These are phyloP conservation scores for Chymomyza fuscimana DNA, from an alignment of 2,888 invertebrate genomes.

Conservation along the genomic window DNA sequence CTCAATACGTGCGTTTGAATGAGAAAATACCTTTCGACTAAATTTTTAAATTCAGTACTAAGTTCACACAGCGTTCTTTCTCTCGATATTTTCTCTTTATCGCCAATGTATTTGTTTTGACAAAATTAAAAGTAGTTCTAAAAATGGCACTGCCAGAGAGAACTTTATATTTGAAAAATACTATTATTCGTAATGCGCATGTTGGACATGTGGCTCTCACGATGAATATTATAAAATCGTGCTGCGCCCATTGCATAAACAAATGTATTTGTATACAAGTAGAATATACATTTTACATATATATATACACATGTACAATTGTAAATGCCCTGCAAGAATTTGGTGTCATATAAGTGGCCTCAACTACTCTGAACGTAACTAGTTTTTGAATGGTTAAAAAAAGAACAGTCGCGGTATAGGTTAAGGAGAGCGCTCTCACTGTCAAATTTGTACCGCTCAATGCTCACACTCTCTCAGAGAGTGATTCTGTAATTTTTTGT, in stretches of 20 bases:
- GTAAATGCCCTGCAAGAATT: too few species aligned
- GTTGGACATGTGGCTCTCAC: slow-evolving; percentile 21
- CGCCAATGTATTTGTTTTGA: neutral
- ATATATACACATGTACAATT: too few species aligned
- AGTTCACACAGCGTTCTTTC: slow-evolving; percentile 21
- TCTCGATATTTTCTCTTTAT: slow-evolving; percentile 19
- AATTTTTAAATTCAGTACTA: slow-evolving; percentile 49
- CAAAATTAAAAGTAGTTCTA: neutral
- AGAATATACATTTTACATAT: too few species aligned
- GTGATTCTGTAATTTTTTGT: too few species aligned
- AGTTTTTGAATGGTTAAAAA: too few species aligned
- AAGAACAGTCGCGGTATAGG: too few species aligned
- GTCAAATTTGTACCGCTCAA: too few species aligned
- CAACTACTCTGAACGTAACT: too few species aligned
- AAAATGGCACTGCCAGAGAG: neutral
- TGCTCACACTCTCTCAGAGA: too few species aligned
- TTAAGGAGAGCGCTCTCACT: too few species aligned
- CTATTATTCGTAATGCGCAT: slow-evolving; percentile 61
- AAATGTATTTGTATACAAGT: too few species aligned
- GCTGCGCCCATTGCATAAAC: neutral
- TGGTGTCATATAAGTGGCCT: too few species aligned
- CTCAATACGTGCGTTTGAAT: slow-evolving; percentile 49
- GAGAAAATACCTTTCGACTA: slow-evolving; percentile 60
- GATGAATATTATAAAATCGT: neutral
- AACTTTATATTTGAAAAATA: slow-evolving; percentile 14